Evolutionary conservation across 2,888 invertebrate genomes (phyloP), one percentile per base, ranked within the genome.

Genomic region (Mellilla xanthometata): DNA sequence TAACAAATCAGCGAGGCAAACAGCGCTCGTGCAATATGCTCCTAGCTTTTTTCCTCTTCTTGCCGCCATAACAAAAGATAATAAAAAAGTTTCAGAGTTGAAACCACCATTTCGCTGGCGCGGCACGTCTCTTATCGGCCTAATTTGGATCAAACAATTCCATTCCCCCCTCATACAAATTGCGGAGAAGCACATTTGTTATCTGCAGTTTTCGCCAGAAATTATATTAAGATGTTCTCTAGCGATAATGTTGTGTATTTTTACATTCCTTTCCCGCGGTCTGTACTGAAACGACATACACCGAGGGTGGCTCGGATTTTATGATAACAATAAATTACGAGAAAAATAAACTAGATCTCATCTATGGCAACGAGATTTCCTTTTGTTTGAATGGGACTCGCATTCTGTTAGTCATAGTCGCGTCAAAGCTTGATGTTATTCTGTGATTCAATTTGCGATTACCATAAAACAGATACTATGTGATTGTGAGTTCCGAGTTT

Each of bases 101-200:
- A 64, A 65, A 58, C 62, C 60, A 65, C 74, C 68, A 72, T 78
- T 72, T 57, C 62, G 69, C 54, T 58, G 61, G 57, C 69, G 66
- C 65, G 71, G 75, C 81, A 79, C 77, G 80, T 73, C 68, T 69
- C 79, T 82, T 84, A 85, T 84, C 83, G 71, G 75, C 65, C 81
- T 83, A 82, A 86, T 86, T 83, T 83, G 76, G 79, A 84, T 84
- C 81, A 82, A 81, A 83, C 83, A 80, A 81, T 84, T 76, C 72
- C 72, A 74, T 70, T 76, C 83, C 81, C 76, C 83, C 81, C 76
- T 74, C 68, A 72, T 68, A 79, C 79, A 81, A 82, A 78, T 81
- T 81, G 76, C 71, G 73, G 72, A 72, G 73, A 73, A 65, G 74
- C 78, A 76, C 80, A 83, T 84, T 82, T 78, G 80, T 81, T 84